These are phyloP conservation scores for Amyelois transitella DNA, from an alignment of 1,140 invertebrate genomes.

Conservation along the genomic window DNA sequence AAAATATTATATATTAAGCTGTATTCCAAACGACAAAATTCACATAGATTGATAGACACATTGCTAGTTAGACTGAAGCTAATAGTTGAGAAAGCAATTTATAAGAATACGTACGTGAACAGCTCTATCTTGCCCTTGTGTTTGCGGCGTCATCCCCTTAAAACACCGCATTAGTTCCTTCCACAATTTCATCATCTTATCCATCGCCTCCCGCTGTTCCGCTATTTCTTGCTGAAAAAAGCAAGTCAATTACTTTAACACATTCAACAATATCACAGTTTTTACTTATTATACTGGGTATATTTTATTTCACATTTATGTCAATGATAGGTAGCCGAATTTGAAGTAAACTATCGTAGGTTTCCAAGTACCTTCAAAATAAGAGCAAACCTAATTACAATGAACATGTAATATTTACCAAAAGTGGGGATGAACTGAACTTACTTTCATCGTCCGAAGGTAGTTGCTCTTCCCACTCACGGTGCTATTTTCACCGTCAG, in stretches of 20 bases:
- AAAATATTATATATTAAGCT: no score
- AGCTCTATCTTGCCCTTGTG: slow-evolving; percentile 34
- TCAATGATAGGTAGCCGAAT: no score
- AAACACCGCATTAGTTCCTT: slow-evolving; percentile 65
- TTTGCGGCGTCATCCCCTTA: slow-evolving; percentile 42
- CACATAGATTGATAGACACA: no score
- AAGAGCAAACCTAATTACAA: background rate
- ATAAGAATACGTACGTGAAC: slow-evolving; percentile 30
- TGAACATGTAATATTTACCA: no score
- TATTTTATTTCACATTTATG: no score
- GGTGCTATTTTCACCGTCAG: slow-evolving; percentile 54
- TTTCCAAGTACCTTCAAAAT: no score
- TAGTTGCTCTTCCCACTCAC: slow-evolving; percentile 56
- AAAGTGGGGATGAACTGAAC: background rate
- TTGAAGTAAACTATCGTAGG: no score
- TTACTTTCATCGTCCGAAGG: slow-evolving; percentile 55
- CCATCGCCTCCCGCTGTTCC: slow-evolving; percentile 63
- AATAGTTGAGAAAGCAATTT: background rate
- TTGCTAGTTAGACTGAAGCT: background rate
- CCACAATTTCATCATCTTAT: slow-evolving; percentile 68
- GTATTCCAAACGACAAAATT: no score
- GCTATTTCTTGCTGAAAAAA: slow-evolving; percentile 57
- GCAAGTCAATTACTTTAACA: no score
- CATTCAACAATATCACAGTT: background rate
- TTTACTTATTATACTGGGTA: background rate